Conservation (phyloP, 2,797 vertebrate species). For the Gallinago stenura region DNA sequence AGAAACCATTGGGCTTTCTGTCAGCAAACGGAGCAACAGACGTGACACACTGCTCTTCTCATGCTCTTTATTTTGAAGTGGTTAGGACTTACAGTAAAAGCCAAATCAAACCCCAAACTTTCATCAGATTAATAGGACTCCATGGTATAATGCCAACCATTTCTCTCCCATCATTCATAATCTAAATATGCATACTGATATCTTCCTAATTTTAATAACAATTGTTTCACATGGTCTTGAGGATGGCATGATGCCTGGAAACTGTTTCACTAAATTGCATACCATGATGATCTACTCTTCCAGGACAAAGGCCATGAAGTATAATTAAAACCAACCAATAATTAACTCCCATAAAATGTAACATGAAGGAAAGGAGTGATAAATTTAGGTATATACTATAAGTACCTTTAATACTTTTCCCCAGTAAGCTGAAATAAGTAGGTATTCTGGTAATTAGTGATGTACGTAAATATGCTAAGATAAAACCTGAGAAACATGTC, state of each 20-base stretch:
- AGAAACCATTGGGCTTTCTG: conserved; percentile 47
- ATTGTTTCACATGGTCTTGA: conserved; percentile 72
- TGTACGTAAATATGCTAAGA: conserved; percentile 30
- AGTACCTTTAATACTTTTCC: conserved; percentile 25
- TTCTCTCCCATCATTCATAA: conserved; percentile 60
- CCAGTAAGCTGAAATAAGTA: conserved; percentile 36
- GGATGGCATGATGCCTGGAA: conserved; percentile 80
- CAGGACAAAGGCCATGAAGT: conserved; percentile 81
- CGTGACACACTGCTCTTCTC: conserved; percentile 17
- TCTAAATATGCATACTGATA: conserved; percentile 76
- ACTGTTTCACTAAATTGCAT: conserved; percentile 81
- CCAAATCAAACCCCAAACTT: conserved; percentile 23
- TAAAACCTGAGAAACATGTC: background rate
- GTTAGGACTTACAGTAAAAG: conserved; percentile 31
- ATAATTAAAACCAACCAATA: conserved; percentile 85
- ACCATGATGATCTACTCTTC: conserved; percentile 79
- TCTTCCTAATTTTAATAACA: conserved; percentile 80
- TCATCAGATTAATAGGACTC: conserved; percentile 50
- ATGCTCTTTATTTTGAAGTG: conserved; percentile 1
- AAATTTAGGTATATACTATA: conserved; percentile 71
- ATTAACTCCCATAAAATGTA: conserved; percentile 80
- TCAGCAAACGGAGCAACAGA: conserved; percentile 18
- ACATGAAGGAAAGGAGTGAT: conserved; percentile 67
- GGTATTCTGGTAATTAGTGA: background rate
- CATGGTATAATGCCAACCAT: conserved; percentile 29